These are phyloP conservation scores for Pegea sp. DNA, from an alignment of 23 tunicate genomes.

Conservation along the genomic window DNA sequence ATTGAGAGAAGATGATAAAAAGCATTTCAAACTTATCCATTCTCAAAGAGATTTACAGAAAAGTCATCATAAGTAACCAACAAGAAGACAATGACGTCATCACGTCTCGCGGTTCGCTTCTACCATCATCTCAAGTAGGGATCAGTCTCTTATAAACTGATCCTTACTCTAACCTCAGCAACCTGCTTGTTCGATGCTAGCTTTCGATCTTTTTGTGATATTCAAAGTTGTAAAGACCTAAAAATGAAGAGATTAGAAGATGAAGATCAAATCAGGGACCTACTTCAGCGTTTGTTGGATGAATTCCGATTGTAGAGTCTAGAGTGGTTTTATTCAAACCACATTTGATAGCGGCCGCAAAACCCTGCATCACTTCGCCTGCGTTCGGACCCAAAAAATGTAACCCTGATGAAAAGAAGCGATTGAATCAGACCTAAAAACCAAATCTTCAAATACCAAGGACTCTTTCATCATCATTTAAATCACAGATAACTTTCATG, in stretches of 20 bases:
- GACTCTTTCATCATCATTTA: slow-evolving; percentile 31
- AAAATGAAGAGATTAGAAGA: slow-evolving; percentile 1
- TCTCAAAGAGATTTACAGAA: no score
- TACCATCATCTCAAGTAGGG: no score
- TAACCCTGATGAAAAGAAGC: slow-evolving; percentile 16
- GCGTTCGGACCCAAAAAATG: slow-evolving; percentile 94
- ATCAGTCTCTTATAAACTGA: no score
- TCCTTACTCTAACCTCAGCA: slow-evolving; percentile 99
- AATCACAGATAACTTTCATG: slow-evolving; percentile 39
- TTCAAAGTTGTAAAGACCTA: slow-evolving; percentile 57
- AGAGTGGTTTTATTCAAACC: slow-evolving; percentile 59
- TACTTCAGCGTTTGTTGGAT: slow-evolving; percentile 89
- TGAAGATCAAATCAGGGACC: background rate
- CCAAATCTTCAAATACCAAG: slow-evolving; percentile 9
- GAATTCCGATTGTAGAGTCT: slow-evolving; percentile 83
- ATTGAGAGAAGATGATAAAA: no score
- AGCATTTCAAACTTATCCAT: no score
- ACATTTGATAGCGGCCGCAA: slow-evolving; percentile 90
- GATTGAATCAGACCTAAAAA: background rate
- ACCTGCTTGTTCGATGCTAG: slow-evolving; percentile 17
- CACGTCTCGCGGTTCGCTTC: no score
- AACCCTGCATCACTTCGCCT: slow-evolving; percentile 98
- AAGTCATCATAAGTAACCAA: no score
- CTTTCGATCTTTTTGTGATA: slow-evolving; percentile 55
- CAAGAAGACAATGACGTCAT: no score